Evolutionary conservation across 2,888 invertebrate genomes (phyloP), one percentile per base, ranked within the genome.

Genomic region (Brachypterus glaber): DNA sequence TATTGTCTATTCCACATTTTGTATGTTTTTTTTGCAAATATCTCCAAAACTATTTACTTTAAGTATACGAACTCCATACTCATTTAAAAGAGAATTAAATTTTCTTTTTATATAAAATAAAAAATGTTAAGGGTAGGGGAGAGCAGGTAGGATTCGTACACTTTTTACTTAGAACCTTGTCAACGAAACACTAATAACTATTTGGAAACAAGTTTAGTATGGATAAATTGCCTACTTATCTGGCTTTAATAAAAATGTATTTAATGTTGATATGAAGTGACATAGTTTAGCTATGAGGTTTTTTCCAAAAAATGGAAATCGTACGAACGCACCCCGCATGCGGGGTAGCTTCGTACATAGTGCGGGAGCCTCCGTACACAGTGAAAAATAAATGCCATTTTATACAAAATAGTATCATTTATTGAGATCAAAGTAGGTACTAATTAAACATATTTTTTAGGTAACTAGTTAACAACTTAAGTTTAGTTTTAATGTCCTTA

Each of bases 91-190:
- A n/a, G n/a, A n/a, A n/a, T n/a, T n/a, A n/a, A n/a, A n/a, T n/a
- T n/a, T n/a, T n/a, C n/a, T n/a, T n/a, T n/a, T n/a, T n/a, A n/a
- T n/a, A n/a, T n/a, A n/a, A n/a, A n/a, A n/a, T n/a, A n/a, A n/a
- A n/a, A n/a, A n/a, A n/a, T n/a, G n/a, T n/a, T n/a, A n/a, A n/a
- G n/a, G n/a, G n/a, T n/a, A n/a, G n/a, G n/a, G n/a, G n/a, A 35
- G 35, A 17, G 30, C 35, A 35, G 35, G 35, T 30, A 30, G 35
- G 30, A 35, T 35, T 35, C 30, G 30, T 35, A 35, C 17, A 35
- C 21, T 29, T 35, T 27, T 27, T 29, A 35, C 17, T 35, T 8
- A 16, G 1, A 27, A 27, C 2, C 13, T 21, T 5, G 9, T 35
- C 13, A 30, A n/a, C n/a, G n/a, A n/a, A n/a, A 29, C 25, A 26